phyloP scores from a whole-genome alignment of 2,113 vertebrate genomes.

The Cephalopholis sonnerati region DNA sequence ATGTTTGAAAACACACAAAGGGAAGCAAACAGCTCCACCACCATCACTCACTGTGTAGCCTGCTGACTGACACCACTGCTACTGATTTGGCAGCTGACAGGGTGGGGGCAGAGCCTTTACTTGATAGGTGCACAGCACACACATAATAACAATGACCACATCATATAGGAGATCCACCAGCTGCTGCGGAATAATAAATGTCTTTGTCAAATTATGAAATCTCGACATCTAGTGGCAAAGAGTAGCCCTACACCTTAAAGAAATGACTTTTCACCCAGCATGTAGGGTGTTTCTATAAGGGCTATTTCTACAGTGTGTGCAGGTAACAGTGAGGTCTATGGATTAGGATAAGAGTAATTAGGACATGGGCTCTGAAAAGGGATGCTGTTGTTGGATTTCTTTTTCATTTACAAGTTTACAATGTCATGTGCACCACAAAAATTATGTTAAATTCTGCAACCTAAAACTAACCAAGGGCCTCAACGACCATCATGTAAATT shows the following conservation, averaged over 20 bases:
- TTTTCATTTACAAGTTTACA: neutral
- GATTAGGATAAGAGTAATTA: neutral
- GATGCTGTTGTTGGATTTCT: neutral
- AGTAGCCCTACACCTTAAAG: neutral
- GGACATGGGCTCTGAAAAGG: neutral
- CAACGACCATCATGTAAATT: neutral
- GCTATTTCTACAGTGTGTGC: neutral
- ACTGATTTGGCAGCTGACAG: slow-evolving; percentile 3
- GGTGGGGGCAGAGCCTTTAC: neutral
- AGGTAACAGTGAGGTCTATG: neutral
- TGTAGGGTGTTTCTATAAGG: neutral
- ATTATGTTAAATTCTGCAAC: neutral
- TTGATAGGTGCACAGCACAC: slow-evolving; percentile 3
- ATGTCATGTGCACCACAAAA: too few species aligned
- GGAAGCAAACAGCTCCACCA: neutral
- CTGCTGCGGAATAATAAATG: neutral
- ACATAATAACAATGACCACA: slow-evolving; percentile 19
- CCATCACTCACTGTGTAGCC: neutral
- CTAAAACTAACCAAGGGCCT: neutral
- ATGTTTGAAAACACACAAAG: neutral
- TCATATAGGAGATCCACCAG: neutral
- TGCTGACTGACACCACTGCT: neutral
- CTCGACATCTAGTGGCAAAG: slow-evolving; percentile 30
- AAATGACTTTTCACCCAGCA: neutral
- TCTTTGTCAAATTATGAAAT: neutral